Base-by-base conservation (phyloP, 1,140 invertebrate genomes). In the Galleria mellonella region DNA sequence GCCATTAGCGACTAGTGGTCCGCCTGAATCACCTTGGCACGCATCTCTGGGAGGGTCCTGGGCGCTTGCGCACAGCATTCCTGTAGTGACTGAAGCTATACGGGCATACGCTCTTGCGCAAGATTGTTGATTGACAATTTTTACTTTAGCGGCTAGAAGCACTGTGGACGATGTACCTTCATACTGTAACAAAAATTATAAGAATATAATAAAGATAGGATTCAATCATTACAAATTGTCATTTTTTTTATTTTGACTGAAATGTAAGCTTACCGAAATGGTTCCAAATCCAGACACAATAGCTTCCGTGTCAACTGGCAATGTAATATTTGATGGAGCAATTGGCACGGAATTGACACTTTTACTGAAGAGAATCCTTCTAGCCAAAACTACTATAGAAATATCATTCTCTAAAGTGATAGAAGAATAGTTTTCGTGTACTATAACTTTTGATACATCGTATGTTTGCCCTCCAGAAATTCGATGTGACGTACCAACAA, bases 1-100 rank as follows among this genome's bases (percentile, higher is more conserved):
- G 1, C 81, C 81, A n/a, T 81, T 49, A 0, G 73, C 51, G 0
- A 90, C 89, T 1, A 90, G 63, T 4, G 91, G 91, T 4, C 91
- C 91, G 17, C 91, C 91, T 4, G 90, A 91, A 58, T 92, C 91
- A 0, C 90, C 91, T 45, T 89, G 85, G 65, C 91, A 92, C 7
- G 91, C 87, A 60, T 92, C 91, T 28, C 79, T 55, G 1, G 69
- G 52, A 12, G 79, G 77, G 14, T 70, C 58, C 4, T 42, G 44
- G 7, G 51, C 73, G 27, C n/a, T 27, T 2, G 85, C 83, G 46
- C 85, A 86, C 7, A 87, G 27, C 85, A 87, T 87, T 7, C 77
- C 72, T 8, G 63, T 31, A 4, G 62, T 59, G 2, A 87, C 67
- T 0, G 49, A 23, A 2, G 63, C 59, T 5, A 82, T 68, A 9